Evolutionary conservation across 2,113 vertebrate species (phyloP).

Genomic region (Rhea americana): DNA sequence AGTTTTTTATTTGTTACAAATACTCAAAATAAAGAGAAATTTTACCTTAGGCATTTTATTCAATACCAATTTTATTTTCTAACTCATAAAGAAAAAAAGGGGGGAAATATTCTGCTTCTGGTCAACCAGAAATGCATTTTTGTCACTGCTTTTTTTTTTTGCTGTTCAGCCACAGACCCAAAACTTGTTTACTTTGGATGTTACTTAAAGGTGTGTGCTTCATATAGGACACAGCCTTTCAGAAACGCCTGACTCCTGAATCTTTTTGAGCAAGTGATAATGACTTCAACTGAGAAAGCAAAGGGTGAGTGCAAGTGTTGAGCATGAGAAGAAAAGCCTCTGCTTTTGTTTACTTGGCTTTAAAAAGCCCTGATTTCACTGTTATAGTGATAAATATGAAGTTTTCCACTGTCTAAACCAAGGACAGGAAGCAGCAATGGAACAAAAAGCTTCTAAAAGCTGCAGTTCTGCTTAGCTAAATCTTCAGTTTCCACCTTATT

Average conservation of each 20-base stretch:
- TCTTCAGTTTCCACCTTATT: background rate
- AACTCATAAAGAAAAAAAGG: background rate
- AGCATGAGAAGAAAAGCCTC: background rate
- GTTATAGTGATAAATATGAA: background rate
- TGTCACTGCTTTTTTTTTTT: background rate
- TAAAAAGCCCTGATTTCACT: background rate
- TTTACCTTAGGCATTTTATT: background rate
- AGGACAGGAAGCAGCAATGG: background rate
- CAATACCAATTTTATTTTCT: background rate
- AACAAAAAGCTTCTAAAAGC: background rate
- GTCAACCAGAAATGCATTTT: background rate
- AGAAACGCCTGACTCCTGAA: background rate
- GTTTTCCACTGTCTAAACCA: background rate
- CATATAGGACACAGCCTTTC: background rate
- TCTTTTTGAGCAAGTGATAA: background rate
- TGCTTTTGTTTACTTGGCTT: background rate
- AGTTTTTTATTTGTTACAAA: background rate
- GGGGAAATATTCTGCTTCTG: fast-evolving
- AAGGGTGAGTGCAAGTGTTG: background rate
- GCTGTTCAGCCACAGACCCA: background rate
- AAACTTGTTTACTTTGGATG: background rate
- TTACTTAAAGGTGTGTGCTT: background rate
- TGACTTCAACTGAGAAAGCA: background rate
- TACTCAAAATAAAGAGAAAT: background rate
- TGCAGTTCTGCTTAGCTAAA: background rate